Evolutionary conservation across 2,888 invertebrate genomes (phyloP).

Genomic region (Volucella bombylans): DNA sequence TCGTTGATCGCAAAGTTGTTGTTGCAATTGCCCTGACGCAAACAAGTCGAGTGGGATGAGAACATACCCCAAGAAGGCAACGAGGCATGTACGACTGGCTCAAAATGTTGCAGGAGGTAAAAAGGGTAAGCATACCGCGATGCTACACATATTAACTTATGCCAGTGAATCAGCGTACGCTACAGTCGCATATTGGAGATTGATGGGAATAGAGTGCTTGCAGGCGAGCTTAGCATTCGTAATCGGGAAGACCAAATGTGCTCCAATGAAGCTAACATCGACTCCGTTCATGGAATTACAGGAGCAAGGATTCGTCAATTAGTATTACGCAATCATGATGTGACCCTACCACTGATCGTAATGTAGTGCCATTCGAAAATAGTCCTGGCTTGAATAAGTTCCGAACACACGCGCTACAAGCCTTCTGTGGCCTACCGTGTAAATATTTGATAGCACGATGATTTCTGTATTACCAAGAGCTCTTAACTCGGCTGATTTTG

Average conservation of each 20-base stretch:
- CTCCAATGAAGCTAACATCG: constrained; percentile 33
- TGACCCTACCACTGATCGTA: too few species aligned
- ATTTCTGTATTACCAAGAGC: too few species aligned
- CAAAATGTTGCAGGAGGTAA: constrained; percentile 15
- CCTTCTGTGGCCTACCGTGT: too few species aligned
- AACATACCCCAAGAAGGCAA: constrained; percentile 21
- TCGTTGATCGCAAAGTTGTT: constrained; percentile 58
- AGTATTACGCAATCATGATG: constrained; percentile 28
- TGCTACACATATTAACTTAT: constrained; percentile 57
- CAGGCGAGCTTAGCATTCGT: constrained; percentile 15
- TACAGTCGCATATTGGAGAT: constrained; percentile 52
- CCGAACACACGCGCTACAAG: too few species aligned
- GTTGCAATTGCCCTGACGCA: constrained; percentile 45
- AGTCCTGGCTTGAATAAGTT: constrained; percentile 60
- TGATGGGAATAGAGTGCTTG: not conserved
- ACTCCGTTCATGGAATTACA: constrained; percentile 57
- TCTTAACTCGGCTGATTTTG: constrained; percentile 58
- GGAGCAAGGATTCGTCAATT: constrained; percentile 27
- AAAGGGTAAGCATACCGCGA: constrained; percentile 30
- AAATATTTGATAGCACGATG: too few species aligned
- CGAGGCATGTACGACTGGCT: constrained; percentile 44
- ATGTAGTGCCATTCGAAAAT: constrained; percentile 67
- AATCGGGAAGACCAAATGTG: too few species aligned
- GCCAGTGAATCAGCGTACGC: constrained; percentile 58
- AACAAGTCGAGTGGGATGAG: constrained; percentile 60